Base-by-base conservation (phyloP, 2,888 invertebrate species). In the Thalpophila matura region DNA sequence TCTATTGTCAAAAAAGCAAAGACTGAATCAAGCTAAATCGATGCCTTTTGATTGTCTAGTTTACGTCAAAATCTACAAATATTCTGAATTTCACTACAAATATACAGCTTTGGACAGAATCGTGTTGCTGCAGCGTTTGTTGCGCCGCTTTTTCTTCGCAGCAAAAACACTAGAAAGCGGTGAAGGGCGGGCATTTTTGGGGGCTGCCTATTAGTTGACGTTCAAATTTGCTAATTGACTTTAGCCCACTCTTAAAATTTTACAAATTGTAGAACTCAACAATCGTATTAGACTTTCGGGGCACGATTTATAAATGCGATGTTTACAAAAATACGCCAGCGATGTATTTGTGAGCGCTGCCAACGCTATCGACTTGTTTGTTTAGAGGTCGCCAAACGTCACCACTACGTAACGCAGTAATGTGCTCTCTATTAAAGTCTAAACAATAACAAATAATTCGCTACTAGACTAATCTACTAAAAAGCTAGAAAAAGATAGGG, bases 311-410 rank as follows among this genome's bases (percentile, higher is more conserved):
- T 55, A 59, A 69, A 53, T 65, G 71, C 31, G 74, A 53, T 79
- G 79, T 79, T 72, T 76, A 76, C 63, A 60, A 79, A 62, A 79
- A 77, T 64, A 72, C 47, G 37, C 54, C 47, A 51, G 59, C 46
- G 37, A 27, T 47, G 35, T 64, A 47, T 73, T 54, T n/a, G 46
- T 47, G 45, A 63, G 37, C 37, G 27, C 61, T 76, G 77, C 79
- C 79, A 76, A 65, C 42, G 53, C 51, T 54, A 57, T 51, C 37
- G 40, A 47, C 49, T 60, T 63, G 79, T 75, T 71, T 67, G 55
- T 69, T 33, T 57, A 38, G 57, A 55, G 60, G 26, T 26, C 49
- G 59, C 18, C 42, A 43, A 22, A 37, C 59, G 69, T 63, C 78
- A 69, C 35, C 38, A 20, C 35, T 5, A 35, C 73, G 72, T 59